Percentiles rank a stretch among this genome's conserved stretches.
Evolutionary conservation across 2,888 invertebrate species (phyloP).

Genomic region (Metacarcinus magister): DNA sequence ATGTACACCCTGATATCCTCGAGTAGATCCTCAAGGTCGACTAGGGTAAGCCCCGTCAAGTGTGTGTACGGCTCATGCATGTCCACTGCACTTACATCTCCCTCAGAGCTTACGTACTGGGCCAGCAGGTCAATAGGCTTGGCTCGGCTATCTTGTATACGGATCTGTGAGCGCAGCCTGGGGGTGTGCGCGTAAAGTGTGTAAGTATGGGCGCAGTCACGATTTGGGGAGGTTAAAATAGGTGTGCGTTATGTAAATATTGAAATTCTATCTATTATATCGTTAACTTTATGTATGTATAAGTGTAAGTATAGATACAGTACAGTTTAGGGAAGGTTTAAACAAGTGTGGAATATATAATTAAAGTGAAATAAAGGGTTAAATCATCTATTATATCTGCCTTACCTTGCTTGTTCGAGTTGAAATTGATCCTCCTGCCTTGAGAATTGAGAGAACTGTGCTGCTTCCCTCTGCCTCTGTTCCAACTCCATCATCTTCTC

Average conservation of each 20-base stretch:
- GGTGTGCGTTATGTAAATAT: too few relatives aligned
- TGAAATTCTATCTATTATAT: too few relatives aligned
- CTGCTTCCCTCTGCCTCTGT: constrained; percentile 95
- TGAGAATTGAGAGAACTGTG: constrained; percentile 96
- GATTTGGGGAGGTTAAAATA: too few relatives aligned
- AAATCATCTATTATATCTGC: neutral
- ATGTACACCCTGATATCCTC: constrained; percentile 98
- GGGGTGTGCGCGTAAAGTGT: neutral
- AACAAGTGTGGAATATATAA: too few relatives aligned
- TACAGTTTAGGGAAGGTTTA: too few relatives aligned
- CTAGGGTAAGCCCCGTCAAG: constrained; percentile 93
- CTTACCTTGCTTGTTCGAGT: constrained; percentile 92
- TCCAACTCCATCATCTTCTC: constrained; percentile 93
- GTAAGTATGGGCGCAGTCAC: too few relatives aligned
- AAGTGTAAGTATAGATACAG: too few relatives aligned
- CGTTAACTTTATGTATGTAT: too few relatives aligned
- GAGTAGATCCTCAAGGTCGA: constrained; percentile 96
- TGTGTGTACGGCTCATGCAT: constrained; percentile 99
- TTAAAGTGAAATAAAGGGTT: neutral
- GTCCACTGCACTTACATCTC: constrained; percentile 95
- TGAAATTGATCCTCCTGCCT: constrained; percentile 99
- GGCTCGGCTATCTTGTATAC: constrained; percentile 98
- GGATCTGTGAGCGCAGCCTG: constrained; percentile 94
- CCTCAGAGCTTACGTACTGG: constrained; percentile 95
- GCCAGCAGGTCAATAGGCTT: constrained; percentile 99